phyloP scores from a whole-genome alignment of 2,888 invertebrate genomes.

The Sicus ferrugineus region DNA sequence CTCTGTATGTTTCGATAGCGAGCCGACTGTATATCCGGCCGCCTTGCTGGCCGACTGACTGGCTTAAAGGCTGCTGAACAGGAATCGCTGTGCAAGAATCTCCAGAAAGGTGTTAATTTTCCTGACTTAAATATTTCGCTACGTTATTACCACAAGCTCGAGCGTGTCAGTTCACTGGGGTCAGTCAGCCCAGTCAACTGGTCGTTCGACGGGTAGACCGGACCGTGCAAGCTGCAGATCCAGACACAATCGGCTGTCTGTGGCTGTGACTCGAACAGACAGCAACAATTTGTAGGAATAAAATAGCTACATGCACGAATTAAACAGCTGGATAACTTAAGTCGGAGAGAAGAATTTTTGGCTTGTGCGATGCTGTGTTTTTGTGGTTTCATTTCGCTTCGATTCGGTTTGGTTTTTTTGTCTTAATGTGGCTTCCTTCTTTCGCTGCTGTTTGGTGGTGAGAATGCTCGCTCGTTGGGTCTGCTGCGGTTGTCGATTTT shows the following conservation, averaged over 20 bases:
- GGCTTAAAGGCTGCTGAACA: neutral
- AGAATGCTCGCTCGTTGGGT: neutral
- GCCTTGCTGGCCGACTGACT: neutral
- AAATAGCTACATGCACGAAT: conserved; percentile 53
- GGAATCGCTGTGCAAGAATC: conserved; percentile 48
- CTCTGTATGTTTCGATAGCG: neutral
- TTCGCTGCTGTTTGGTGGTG: neutral
- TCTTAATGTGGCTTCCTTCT: neutral
- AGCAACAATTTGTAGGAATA: conserved; percentile 54
- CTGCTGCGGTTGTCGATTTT: conserved; percentile 20
- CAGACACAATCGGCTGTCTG: neutral
- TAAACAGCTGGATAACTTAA: conserved; percentile 34
- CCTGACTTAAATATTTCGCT: conserved; percentile 62
- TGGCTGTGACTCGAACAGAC: conserved; percentile 5
- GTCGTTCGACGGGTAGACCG: neutral
- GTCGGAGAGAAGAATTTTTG: conserved; percentile 10
- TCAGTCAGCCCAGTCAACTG: conserved; percentile 46
- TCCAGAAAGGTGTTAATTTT: conserved; percentile 63
- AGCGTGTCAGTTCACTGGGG: conserved; percentile 64
- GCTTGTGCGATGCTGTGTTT: conserved; percentile 18
- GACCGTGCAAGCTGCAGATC: neutral
- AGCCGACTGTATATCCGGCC: neutral
- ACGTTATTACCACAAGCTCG: conserved; percentile 62
- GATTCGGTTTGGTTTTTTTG: conserved; percentile 6
- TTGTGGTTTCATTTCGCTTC: conserved; percentile 7